Conservation (phyloP, 2,888 invertebrate species). For the Gastrophysa polygoni region DNA sequence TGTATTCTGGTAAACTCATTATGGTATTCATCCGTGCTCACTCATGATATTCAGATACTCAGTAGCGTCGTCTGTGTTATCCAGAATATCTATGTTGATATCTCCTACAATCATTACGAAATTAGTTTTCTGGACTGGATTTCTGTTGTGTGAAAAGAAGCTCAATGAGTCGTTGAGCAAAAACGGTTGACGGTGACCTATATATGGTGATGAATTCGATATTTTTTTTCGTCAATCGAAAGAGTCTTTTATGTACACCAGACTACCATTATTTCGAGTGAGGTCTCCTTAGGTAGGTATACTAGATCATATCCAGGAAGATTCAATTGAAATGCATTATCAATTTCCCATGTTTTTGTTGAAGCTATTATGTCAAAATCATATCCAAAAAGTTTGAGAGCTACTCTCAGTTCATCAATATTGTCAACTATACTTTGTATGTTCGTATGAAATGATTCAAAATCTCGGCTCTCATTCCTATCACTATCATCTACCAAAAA, state of each 20-base stretch:
- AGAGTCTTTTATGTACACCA: no score
- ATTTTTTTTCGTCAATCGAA: constrained; percentile 2
- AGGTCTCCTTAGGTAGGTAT: no score
- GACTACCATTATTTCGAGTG: background rate
- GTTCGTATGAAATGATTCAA: background rate
- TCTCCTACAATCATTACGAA: background rate
- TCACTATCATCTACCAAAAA: no score
- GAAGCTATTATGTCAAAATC: no score
- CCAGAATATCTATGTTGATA: background rate
- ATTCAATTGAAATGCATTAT: background rate
- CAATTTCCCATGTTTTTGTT: background rate
- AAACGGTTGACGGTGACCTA: constrained; percentile 1
- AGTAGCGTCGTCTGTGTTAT: background rate
- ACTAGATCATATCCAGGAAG: background rate
- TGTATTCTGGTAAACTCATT: constrained; percentile 3
- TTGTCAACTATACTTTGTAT: background rate
- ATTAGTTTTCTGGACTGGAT: background rate
- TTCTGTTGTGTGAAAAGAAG: background rate
- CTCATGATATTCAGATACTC: background rate
- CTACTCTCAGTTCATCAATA: background rate
- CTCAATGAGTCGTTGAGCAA: background rate
- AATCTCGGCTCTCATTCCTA: background rate
- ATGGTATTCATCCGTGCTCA: background rate
- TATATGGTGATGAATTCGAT: background rate
- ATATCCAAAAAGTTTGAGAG: no score